Percentiles rank a stretch among this genome's conserved stretches.
Conservation (phyloP, 2,797 vertebrate species). For the Pseudopleuronectes americanus region DNA sequence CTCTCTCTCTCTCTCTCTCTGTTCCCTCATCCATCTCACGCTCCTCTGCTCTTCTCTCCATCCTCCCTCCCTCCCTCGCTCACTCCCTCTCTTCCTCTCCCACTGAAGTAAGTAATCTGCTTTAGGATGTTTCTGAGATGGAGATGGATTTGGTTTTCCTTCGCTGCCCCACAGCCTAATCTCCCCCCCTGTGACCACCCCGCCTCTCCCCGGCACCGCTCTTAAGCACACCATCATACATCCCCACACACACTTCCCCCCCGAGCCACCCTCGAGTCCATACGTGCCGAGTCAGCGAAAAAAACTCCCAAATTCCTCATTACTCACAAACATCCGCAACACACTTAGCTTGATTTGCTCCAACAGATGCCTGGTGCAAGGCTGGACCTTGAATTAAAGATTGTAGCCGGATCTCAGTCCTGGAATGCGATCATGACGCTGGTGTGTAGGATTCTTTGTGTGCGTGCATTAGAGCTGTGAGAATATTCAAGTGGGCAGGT, state of each 20-base stretch:
- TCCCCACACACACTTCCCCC: neutral
- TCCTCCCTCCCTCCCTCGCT: conserved; percentile 22
- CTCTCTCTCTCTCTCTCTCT: conserved; percentile 27
- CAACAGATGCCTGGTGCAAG: conserved; percentile 46
- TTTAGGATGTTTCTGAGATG: conserved; percentile 83
- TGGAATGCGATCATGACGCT: conserved; percentile 26
- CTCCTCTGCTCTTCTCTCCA: conserved; percentile 37
- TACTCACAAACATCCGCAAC: conserved; percentile 79
- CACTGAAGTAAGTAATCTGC: conserved; percentile 81
- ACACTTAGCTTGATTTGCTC: conserved; percentile 81
- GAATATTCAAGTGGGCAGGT: conserved; percentile 7
- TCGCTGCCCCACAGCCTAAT: conserved; percentile 79
- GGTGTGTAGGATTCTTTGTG: conserved; percentile 20
- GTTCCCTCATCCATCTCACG: conserved; percentile 60
- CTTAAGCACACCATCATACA: conserved; percentile 78
- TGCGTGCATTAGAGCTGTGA: conserved; percentile 3
- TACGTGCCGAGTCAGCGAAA: conserved; percentile 75
- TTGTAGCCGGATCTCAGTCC: conserved; percentile 34
- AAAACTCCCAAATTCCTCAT: conserved; percentile 80
- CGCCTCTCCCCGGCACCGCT: conserved; percentile 62
- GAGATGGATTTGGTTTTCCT: conserved; percentile 82
- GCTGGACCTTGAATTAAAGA: conserved; percentile 59
- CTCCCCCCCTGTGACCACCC: conserved; percentile 79
- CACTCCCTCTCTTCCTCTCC: conserved; percentile 39
- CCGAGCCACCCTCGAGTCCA: conserved; percentile 25